Conservation (phyloP, 2,888 invertebrate genomes). For the Drosophila barbarae region DNA sequence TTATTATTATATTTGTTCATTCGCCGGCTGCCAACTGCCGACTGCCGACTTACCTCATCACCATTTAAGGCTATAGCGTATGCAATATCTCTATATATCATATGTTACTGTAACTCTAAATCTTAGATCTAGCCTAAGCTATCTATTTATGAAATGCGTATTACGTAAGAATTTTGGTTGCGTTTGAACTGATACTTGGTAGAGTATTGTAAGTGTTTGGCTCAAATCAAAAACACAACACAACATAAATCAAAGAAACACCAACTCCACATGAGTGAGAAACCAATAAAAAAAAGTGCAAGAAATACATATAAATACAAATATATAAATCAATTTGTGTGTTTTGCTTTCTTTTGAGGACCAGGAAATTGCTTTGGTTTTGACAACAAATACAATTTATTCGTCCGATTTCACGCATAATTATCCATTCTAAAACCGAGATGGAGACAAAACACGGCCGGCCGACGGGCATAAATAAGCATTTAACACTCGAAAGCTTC, state of each 20-base stretch:
- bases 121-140: slow-evolving; percentile 51
- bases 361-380: slow-evolving; percentile 28
- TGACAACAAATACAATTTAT: slow-evolving; percentile 48
- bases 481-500: slow-evolving; percentile 74
- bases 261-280: slow-evolving; percentile 28
- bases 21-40: slow-evolving; percentile 58
- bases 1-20: slow-evolving; percentile 60
- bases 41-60: slow-evolving; percentile 75
- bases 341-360: slow-evolving; percentile 10
- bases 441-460: slow-evolving; percentile 30
- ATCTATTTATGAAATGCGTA: slow-evolving; percentile 30
- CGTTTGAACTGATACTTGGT: slow-evolving; percentile 65
- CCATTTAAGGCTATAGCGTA: slow-evolving; percentile 76
- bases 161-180: slow-evolving; percentile 43
- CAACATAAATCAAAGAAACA: slow-evolving; percentile 12
- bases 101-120: slow-evolving; percentile 40
- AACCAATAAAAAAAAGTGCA: slow-evolving; percentile 38
- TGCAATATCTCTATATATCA: slow-evolving; percentile 63
- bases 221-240: slow-evolving; percentile 23
- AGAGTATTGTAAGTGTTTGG: slow-evolving; percentile 44
- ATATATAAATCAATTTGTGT: slow-evolving; percentile 10
- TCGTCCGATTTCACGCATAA: slow-evolving; percentile 45
- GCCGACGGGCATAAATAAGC: slow-evolving; percentile 64
- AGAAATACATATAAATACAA: slow-evolving; percentile 9
- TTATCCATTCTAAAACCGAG: slow-evolving; percentile 13